phyloP scores from a whole-genome alignment of 2,113 vertebrate genomes.

The Coreoperca whiteheadi region DNA sequence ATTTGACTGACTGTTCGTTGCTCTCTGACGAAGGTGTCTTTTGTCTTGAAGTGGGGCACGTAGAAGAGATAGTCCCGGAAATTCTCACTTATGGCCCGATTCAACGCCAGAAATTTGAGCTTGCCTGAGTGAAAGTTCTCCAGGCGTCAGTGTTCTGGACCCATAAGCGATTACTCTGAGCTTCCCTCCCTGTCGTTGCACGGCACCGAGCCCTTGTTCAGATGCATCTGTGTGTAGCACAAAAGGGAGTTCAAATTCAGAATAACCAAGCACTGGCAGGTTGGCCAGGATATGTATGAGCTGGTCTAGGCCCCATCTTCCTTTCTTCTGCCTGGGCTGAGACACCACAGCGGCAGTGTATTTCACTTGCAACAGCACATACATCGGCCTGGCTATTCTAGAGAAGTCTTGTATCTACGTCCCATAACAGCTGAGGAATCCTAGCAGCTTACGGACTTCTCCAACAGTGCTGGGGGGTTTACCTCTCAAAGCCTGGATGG shows the following conservation, averaged over 20 bases:
- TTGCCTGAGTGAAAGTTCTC: too few relatives aligned
- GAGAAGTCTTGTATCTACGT: constrained; percentile 6
- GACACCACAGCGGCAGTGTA: too few relatives aligned
- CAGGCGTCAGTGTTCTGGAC: too few relatives aligned
- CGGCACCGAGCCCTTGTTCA: background rate
- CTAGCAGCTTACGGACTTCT: background rate
- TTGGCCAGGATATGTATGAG: background rate
- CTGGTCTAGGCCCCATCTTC: background rate
- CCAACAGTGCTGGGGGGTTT: background rate
- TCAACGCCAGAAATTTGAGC: too few relatives aligned
- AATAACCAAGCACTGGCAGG: background rate
- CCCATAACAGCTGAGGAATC: background rate
- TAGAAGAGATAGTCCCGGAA: too few relatives aligned
- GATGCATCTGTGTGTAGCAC: background rate
- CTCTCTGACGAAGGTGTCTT: too few relatives aligned
- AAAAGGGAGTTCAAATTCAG: background rate
- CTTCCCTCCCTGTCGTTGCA: background rate
- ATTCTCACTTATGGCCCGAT: too few relatives aligned
- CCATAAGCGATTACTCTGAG: too few relatives aligned
- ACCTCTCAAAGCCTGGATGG: background rate
- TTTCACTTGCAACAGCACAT: constrained; percentile 13
- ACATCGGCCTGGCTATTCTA: background rate
- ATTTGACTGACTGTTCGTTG: too few relatives aligned
- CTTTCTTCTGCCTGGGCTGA: too few relatives aligned
- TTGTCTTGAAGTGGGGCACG: too few relatives aligned